Base-by-base conservation (phyloP, 1,140 invertebrate species). In the Thaumetopoea pityocampa region DNA sequence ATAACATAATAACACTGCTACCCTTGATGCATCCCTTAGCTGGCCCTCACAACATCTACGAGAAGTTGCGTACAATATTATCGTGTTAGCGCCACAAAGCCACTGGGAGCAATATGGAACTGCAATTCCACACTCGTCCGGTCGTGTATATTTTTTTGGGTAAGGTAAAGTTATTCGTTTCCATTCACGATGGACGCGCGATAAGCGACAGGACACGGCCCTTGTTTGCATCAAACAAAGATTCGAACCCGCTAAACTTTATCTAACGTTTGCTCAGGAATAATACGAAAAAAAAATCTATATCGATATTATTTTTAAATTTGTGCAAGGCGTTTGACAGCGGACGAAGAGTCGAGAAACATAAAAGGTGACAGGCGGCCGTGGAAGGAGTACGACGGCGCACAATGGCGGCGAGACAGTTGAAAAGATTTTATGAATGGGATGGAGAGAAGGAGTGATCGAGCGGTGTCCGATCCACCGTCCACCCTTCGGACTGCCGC, bases 281-380 rank as follows among this genome's bases (percentile, higher is more conserved):
- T 45, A 48, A 34, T 24, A 49, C 51, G n/a, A n/a, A n/a, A n/a
- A 74, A 78, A 78, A 80, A 83, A 76, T 58, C 50, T 67, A 71
- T 48, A 51, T 62, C 61, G 65, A 71, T 79, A 77, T 81, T 83
- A 69, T 83, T 83, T 83, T 81, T 73, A 70, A 83, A 76, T 83
- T 83, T 83, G 79, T 83, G 79, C 79, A 83, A 83, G 76, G 64
- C 66, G 67, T 77, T 73, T 79, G 79, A 83, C 72, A 73, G 66
- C 64, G 70, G 68, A 69, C 59, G 51, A 76, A 32, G 63, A 66
- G 58, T 53, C 54, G 64, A 55, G 53, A 45, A 49, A 49, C 53
- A 79, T 67, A 80, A 82, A 67, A 74, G 76, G 69, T 80, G 78
- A 82, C 78, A 77, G 66, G 55, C 67, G 48, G 47, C 55, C 51